A percentile compares a stretch with the other conserved stretches of the same genome.
Evolutionary conservation across 1,140 invertebrate species (phyloP).

Genomic region (Drosophila pruinosa): DNA sequence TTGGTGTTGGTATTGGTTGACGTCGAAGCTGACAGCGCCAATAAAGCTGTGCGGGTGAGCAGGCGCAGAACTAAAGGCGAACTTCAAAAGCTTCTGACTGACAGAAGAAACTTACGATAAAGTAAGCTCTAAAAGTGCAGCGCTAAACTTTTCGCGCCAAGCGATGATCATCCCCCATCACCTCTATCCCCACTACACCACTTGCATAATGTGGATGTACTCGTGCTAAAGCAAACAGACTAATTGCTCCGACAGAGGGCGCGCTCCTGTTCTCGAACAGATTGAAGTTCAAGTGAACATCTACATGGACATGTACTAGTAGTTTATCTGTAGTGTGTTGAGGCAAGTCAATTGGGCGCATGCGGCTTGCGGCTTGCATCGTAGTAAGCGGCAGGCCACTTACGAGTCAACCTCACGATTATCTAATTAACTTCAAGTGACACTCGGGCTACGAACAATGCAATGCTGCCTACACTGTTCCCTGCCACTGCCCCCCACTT

Average conservation of each 20-base stretch:
- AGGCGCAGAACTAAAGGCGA: conserved; percentile 53
- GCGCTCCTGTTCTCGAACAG: conserved; percentile 50
- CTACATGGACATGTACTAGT: neutral
- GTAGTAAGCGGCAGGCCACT: neutral
- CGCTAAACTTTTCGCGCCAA: conserved; percentile 46
- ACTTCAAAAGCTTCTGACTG: conserved; percentile 33
- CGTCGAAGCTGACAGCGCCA: neutral
- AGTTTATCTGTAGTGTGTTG: conserved; percentile 6
- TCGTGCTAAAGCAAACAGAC: conserved; percentile 16
- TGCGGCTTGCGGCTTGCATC: neutral
- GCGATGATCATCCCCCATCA: neutral
- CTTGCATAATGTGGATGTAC: neutral
- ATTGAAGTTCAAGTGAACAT: conserved; percentile 47
- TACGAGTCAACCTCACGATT: conserved; percentile 7
- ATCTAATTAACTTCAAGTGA: conserved; percentile 35
- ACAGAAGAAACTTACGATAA: conserved; percentile 36
- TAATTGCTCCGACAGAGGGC: conserved; percentile 26
- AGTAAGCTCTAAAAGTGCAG: conserved; percentile 38
- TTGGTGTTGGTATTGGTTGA: neutral
- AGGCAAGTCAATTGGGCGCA: neutral
- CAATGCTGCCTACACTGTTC: no score
- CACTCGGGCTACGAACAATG: conserved; percentile 4
- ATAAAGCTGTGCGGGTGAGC: conserved; percentile 27
- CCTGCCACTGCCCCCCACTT: neutral
- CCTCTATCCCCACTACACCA: neutral